These are phyloP conservation scores for Caenorhabditis sp. DNA, from an alignment of 2,888 invertebrate species.

Conservation along the genomic window DNA sequence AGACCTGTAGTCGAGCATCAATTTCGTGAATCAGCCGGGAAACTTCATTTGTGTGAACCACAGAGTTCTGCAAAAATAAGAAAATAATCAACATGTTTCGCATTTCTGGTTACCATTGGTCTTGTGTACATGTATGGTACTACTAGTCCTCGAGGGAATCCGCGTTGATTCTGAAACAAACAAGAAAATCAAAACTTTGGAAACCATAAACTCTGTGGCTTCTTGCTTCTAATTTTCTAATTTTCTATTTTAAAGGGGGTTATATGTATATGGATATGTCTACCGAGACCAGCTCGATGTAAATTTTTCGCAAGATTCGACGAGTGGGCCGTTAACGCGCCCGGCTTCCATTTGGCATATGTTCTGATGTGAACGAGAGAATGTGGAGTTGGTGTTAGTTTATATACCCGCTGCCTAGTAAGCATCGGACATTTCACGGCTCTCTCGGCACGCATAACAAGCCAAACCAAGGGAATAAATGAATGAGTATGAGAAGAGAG, in stretches of 20 bases:
- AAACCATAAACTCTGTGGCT: background rate
- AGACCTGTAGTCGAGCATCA: slow-evolving; percentile 73
- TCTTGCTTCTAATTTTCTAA: background rate
- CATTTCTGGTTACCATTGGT: too few relatives aligned
- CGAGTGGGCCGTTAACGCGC: background rate
- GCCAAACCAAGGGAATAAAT: slow-evolving; percentile 1
- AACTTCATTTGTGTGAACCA: slow-evolving; percentile 75
- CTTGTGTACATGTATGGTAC: slow-evolving; percentile 77
- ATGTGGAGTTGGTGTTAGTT: slow-evolving; percentile 1
- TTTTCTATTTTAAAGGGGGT: background rate
- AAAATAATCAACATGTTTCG: too few relatives aligned
- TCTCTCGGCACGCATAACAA: slow-evolving; percentile 2
- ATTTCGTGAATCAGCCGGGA: slow-evolving; percentile 77
- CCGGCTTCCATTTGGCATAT: slow-evolving; percentile 29
- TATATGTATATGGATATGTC: background rate
- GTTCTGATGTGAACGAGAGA: slow-evolving; percentile 39
- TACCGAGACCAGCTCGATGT: slow-evolving; percentile 45
- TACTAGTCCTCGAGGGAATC: slow-evolving; percentile 77
- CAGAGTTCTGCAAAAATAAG: slow-evolving; percentile 46
- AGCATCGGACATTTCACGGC: slow-evolving; percentile 32
- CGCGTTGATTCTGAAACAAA: slow-evolving; percentile 73
- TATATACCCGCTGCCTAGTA: slow-evolving; percentile 21
- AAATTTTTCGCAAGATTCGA: slow-evolving; percentile 1
- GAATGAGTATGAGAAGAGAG: slow-evolving; percentile 12
- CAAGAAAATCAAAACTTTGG: background rate